Evolutionary conservation across 64 coral and sea anemone species (phyloP).

Genomic region (Montipora cactus): DNA sequence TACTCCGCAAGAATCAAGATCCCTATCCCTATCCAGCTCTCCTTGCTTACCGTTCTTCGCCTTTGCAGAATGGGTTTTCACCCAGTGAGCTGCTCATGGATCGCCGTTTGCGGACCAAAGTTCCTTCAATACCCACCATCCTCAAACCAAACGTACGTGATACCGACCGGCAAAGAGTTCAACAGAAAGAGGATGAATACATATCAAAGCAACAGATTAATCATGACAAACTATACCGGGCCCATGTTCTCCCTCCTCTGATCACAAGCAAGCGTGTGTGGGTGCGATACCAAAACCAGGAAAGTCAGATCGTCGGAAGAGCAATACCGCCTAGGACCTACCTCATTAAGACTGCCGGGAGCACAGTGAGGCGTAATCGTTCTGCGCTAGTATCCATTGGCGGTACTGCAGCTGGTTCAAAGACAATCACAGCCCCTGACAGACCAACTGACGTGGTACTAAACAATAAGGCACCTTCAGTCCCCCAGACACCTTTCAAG

Average conservation of each 20-base stretch:
- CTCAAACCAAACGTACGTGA: too few species aligned
- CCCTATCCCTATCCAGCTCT: background rate
- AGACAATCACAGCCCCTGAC: background rate
- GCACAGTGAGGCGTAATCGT: conserved; percentile 16
- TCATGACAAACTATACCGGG: background rate
- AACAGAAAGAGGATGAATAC: background rate
- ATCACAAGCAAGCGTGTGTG: conserved; percentile 20
- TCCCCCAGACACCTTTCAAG: too few species aligned
- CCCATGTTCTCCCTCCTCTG: background rate
- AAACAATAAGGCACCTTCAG: background rate
- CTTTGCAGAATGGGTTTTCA: background rate
- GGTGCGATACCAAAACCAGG: conserved; percentile 3
- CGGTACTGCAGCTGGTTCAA: background rate
- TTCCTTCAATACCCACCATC: too few species aligned
- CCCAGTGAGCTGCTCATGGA: conserved; percentile 8
- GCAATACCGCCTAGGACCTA: conserved; percentile 31
- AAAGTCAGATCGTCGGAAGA: background rate
- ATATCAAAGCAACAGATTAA: background rate
- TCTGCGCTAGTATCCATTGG: background rate
- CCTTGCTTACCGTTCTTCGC: conserved; percentile 50
- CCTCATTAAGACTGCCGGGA: conserved; percentile 17
- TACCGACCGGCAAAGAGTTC: too few species aligned
- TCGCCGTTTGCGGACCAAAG: too few species aligned
- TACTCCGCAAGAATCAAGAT: background rate
- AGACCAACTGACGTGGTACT: background rate